Evolutionary conservation across 2,113 vertebrate genomes (phyloP).

Genomic region (Megaceryle maxima): DNA sequence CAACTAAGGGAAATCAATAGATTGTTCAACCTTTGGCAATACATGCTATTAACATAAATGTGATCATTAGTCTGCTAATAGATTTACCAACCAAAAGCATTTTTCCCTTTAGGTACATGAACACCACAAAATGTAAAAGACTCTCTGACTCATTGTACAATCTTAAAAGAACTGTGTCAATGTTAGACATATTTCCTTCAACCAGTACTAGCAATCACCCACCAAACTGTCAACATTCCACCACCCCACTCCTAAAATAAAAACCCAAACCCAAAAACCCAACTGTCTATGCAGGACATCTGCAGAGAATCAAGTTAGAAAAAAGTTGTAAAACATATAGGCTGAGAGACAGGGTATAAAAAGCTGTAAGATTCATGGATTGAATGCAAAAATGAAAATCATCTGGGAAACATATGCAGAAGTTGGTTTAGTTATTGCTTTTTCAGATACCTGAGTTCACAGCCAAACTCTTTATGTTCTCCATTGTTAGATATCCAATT

Average conservation of each 20-base stretch:
- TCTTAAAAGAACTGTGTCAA: neutral
- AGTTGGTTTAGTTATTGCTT: neutral
- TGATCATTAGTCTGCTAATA: conserved; percentile 12
- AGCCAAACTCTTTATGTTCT: neutral
- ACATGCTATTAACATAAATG: conserved; percentile 25
- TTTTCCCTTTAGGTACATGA: neutral
- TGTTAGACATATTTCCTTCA: neutral
- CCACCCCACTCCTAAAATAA: too few species aligned
- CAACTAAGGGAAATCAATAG: conserved; percentile 18
- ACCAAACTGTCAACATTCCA: neutral
- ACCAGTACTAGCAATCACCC: neutral
- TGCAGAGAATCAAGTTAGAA: neutral
- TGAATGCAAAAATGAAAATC: neutral
- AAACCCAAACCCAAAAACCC: too few species aligned
- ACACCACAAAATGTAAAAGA: neutral
- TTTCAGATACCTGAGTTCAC: neutral
- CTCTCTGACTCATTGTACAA: neutral
- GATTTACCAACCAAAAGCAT: neutral
- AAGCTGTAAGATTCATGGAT: neutral
- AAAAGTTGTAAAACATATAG: fast-evolving
- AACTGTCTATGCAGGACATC: neutral
- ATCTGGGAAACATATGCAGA: neutral
- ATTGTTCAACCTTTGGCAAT: neutral
- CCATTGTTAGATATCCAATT: neutral
- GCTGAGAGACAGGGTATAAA: neutral